Evolutionary conservation across 53 echinoderm and acorn worm genomes (phyloP).

Genomic region (Luidia sarsii): DNA sequence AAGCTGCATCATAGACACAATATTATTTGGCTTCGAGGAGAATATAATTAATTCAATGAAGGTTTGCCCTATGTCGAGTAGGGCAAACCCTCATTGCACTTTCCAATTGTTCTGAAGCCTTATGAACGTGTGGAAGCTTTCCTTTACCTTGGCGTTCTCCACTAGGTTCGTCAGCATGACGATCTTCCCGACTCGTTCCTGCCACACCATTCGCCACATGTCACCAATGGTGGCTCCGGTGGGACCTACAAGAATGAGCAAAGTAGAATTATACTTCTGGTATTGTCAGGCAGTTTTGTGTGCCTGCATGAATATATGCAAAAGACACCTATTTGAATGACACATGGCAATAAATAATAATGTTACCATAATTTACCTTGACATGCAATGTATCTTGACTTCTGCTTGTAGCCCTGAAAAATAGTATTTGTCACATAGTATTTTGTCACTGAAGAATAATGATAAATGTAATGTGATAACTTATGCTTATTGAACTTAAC

Average conservation of each 20-base stretch:
- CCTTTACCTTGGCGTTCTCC: conserved; percentile 72
- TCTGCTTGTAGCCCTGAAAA: conserved; percentile 66
- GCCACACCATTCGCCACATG: conserved; percentile 87
- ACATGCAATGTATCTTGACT: conserved; percentile 71
- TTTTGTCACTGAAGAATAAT: neutral
- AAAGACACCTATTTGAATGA: neutral
- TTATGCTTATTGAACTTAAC: neutral
- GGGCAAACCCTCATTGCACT: too few relatives aligned
- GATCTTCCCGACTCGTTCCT: conserved; percentile 62
- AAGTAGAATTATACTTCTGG: neutral
- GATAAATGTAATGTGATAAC: neutral
- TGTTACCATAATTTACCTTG: conserved; percentile 57
- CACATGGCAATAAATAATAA: neutral
- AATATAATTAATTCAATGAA: too few relatives aligned
- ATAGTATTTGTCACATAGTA: neutral
- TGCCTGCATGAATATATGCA: too few relatives aligned
- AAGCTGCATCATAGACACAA: neutral
- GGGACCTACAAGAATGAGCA: conserved; percentile 45
- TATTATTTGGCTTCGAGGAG: neutral
- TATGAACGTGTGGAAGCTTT: neutral
- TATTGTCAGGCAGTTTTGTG: too few relatives aligned
- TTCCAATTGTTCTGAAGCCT: neutral
- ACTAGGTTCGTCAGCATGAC: conserved; percentile 76
- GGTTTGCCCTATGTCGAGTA: too few relatives aligned
- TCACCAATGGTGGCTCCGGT: conserved; percentile 69